Conservation (phyloP, 2,113 vertebrate species). For the Sakesphorus luctuosus region DNA sequence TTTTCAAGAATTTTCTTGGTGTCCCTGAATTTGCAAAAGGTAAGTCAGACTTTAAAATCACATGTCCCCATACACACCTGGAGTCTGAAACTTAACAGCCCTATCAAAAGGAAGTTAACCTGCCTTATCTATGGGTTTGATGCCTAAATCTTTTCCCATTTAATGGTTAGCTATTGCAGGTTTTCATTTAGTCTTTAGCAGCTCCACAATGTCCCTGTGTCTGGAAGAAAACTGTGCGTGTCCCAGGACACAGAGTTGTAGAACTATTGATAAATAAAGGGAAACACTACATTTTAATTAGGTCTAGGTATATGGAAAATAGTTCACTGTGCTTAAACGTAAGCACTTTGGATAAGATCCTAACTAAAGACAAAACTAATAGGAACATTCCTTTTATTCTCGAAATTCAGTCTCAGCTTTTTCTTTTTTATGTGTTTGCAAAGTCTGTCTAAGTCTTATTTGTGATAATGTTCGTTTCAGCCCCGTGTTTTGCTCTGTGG, state of each 20-base stretch:
- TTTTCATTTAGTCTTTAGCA: background rate
- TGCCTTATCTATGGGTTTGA: background rate
- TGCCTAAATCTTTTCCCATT: background rate
- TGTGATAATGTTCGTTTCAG: background rate
- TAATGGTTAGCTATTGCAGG: background rate
- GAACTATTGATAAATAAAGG: background rate
- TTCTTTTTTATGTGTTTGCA: constrained; percentile 5
- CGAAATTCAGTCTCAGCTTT: constrained; percentile 5
- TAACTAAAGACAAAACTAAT: constrained; percentile 24
- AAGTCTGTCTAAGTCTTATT: background rate
- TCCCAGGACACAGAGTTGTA: background rate
- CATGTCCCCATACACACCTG: background rate
- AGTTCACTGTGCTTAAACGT: background rate
- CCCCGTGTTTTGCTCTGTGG: constrained; percentile 2
- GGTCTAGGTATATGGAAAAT: background rate
- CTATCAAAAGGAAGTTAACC: background rate
- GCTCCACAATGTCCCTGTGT: background rate
- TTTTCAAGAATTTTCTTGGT: background rate
- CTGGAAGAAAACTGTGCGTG: background rate
- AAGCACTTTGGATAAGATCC: background rate
- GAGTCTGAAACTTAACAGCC: background rate
- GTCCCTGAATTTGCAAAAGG: background rate
- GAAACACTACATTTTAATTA: constrained; percentile 9
- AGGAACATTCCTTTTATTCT: constrained; percentile 5
- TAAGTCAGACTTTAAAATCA: background rate